Percentiles rank a stretch among this genome's conserved stretches.
phyloP scores from a whole-genome alignment of 2,888 invertebrate species.

The Adelphocoris suturalis region DNA sequence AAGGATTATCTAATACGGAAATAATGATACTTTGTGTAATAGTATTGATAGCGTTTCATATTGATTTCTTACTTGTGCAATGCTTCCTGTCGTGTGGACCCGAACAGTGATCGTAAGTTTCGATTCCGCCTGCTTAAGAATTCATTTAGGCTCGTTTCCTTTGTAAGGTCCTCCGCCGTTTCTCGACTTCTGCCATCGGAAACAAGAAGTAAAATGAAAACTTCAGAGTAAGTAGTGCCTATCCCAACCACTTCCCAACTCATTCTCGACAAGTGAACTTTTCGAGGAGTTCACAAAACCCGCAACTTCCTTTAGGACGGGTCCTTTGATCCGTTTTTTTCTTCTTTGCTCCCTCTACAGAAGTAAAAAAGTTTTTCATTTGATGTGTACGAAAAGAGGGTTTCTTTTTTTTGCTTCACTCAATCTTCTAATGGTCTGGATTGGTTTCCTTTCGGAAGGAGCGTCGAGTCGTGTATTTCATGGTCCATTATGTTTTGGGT shows the following conservation, averaged over 20 bases:
- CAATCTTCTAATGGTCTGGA: constrained; percentile 3
- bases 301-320: background rate
- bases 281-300: background rate
- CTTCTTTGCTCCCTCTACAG: background rate
- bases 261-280: constrained; percentile 11
- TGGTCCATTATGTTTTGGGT: too few species aligned
- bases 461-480: background rate
- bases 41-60: too few species aligned
- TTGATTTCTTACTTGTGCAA: too few species aligned
- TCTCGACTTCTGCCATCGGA: background rate
- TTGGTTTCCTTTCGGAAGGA: background rate
- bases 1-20: too few species aligned
- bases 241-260: constrained; percentile 10
- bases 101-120: too few species aligned
- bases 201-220: constrained; percentile 28
- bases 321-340: constrained; percentile 19
- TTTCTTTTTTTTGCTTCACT: background rate
- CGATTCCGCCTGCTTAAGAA: too few species aligned
- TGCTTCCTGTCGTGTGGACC: too few species aligned
- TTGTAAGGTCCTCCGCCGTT: too few species aligned
- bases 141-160: too few species aligned
- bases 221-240: background rate
- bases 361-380: constrained; percentile 34
- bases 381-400: background rate
- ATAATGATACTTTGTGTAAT: too few species aligned